Conservation (phyloP, 1,140 invertebrate genomes). For the Paralvinella palmiformis region DNA sequence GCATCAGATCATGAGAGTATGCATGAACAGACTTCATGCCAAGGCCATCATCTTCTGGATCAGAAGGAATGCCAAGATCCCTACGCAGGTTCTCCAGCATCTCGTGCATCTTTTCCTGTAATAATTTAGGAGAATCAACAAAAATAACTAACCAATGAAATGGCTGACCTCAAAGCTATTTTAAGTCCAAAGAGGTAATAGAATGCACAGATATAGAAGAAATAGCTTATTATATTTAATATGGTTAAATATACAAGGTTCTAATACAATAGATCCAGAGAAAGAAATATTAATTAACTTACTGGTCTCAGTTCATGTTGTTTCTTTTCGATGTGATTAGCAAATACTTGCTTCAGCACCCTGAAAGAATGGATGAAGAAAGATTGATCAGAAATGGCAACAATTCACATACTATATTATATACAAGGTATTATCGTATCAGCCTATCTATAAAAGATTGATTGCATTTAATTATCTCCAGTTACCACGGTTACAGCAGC, state of each 20-base stretch:
- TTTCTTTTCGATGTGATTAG: conserved; percentile 33
- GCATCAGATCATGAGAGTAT: too few relatives aligned
- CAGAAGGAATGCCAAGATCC: conserved; percentile 28
- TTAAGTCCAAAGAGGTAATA: not conserved
- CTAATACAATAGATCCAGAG: not conserved
- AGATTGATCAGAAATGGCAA: not conserved
- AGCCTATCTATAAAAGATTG: not conserved
- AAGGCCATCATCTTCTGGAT: not conserved
- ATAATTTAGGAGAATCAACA: not conserved
- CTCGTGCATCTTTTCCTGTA: conserved; percentile 31
- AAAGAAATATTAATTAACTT: conserved; percentile 9
- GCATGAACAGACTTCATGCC: not conserved
- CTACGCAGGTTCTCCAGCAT: conserved; percentile 28
- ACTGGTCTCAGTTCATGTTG: conserved; percentile 34
- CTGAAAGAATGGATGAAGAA: conserved; percentile 24
- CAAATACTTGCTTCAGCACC: conserved; percentile 37
- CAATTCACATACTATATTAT: not conserved
- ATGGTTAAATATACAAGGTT: not conserved
- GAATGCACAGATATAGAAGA: not conserved
- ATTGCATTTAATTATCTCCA: not conserved
- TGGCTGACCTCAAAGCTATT: too few relatives aligned
- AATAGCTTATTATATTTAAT: not conserved
- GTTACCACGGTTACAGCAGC: too few relatives aligned
- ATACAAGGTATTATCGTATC: not conserved
- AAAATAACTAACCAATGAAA: not conserved